Conservation (phyloP, 2,888 invertebrate genomes). For the Crematogaster levior region DNA sequence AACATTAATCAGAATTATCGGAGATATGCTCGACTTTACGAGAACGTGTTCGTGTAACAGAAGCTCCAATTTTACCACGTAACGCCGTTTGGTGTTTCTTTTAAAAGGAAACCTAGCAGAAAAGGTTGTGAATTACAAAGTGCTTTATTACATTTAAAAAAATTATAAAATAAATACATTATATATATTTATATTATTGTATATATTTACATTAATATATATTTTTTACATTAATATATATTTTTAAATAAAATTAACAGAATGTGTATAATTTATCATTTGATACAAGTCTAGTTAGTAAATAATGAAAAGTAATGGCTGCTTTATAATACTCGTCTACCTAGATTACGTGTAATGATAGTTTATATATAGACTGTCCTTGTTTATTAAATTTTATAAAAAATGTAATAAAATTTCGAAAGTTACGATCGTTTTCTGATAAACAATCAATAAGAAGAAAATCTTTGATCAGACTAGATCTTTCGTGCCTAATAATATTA, state of each 20-base stretch:
- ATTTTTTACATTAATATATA: no score
- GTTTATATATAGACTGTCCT: conserved; percentile 5
- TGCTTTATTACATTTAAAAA: no score
- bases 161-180: no score
- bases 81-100: neutral
- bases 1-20: conserved; percentile 47
- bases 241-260: neutral
- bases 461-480: no score
- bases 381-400: neutral
- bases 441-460: no score
- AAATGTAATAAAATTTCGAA: no score
- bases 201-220: no score
- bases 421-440: no score
- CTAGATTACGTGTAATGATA: neutral
- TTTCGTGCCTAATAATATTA: no score
- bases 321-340: neutral
- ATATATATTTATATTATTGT: no score
- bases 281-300: neutral
- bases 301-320: neutral
- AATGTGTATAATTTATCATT: neutral
- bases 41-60: neutral
- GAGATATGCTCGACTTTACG: neutral
- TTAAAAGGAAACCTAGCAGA: neutral
- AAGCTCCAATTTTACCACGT: neutral
- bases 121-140: neutral